These are phyloP conservation scores for Chlorodrepanis virens DNA, from an alignment of 2,113 vertebrate genomes.

Conservation along the genomic window DNA sequence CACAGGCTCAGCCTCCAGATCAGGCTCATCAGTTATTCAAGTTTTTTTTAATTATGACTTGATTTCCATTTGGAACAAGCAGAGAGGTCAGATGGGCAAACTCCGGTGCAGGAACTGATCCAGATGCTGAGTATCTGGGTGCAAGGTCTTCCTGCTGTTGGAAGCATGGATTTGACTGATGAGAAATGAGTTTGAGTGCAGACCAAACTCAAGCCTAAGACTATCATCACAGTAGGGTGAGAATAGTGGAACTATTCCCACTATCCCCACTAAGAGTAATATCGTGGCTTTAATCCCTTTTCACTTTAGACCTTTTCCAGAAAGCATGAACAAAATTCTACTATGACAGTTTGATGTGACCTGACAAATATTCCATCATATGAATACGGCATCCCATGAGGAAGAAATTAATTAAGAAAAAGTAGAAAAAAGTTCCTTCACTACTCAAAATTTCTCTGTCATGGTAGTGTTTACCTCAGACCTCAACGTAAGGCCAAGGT, in stretches of 20 bases:
- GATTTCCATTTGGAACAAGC: neutral
- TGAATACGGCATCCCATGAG: neutral
- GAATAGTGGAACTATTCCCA: neutral
- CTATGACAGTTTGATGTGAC: neutral
- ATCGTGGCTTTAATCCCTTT: neutral
- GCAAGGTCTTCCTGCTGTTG: neutral
- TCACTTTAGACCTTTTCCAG: neutral
- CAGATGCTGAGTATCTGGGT: neutral
- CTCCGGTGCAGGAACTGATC: neutral
- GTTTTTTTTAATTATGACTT: neutral
- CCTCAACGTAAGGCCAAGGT: accelerated
- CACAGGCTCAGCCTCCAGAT: neutral
- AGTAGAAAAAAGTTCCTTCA: neutral
- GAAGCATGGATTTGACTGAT: neutral
- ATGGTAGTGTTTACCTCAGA: neutral
- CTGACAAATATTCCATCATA: neutral
- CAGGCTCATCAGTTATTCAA: neutral
- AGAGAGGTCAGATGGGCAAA: neutral
- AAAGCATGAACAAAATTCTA: neutral
- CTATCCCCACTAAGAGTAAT: neutral
- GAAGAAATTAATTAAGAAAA: neutral
- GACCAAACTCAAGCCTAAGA: neutral
- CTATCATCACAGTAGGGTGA: accelerated
- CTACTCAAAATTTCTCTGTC: accelerated
- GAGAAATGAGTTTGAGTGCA: neutral